These are phyloP conservation scores for Microctenopoma stevenorrisi DNA, from an alignment of 2,797 vertebrate species.

Conservation along the genomic window DNA sequence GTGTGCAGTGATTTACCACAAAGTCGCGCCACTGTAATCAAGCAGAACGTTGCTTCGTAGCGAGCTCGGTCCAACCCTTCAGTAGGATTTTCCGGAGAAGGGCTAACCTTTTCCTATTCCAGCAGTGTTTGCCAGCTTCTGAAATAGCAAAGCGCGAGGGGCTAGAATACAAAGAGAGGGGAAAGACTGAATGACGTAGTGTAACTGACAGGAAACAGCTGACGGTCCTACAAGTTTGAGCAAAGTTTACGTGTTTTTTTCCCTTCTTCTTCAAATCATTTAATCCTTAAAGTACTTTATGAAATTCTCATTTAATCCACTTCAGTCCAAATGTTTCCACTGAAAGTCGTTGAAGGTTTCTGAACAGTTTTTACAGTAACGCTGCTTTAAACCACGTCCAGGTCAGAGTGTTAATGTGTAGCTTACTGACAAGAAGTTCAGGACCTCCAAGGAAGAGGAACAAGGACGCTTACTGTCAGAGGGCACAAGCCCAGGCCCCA, in stretches of 20 bases:
- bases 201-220: slow-evolving; percentile 8
- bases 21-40: slow-evolving; percentile 35
- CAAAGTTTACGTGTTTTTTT: slow-evolving; percentile 22
- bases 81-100: slow-evolving; percentile 53
- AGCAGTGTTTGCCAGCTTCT: slow-evolving; percentile 42
- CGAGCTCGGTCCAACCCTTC: slow-evolving; percentile 43
- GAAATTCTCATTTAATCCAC: slow-evolving; percentile 34
- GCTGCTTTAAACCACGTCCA: slow-evolving; percentile 63
- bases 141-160: slow-evolving; percentile 22
- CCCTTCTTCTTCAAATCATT: background rate
- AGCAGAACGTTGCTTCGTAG: slow-evolving; percentile 6
- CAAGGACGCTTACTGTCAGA: slow-evolving; percentile 75
- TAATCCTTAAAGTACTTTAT: slow-evolving; percentile 40
- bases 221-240: slow-evolving; percentile 22
- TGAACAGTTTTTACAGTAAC: slow-evolving; percentile 60
- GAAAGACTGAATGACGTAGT: slow-evolving; percentile 32
- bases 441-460: slow-evolving; percentile 71
- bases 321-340: slow-evolving; percentile 29
- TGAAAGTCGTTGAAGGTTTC: slow-evolving; percentile 41
- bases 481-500: slow-evolving; percentile 42
- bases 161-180: slow-evolving; percentile 29
- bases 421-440: slow-evolving; percentile 50
- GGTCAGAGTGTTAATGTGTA: slow-evolving; percentile 69
- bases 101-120: slow-evolving; percentile 51
- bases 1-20: slow-evolving; percentile 39